phyloP scores from a whole-genome alignment of 2,888 invertebrate genomes.

The Tenthredo amoena region DNA sequence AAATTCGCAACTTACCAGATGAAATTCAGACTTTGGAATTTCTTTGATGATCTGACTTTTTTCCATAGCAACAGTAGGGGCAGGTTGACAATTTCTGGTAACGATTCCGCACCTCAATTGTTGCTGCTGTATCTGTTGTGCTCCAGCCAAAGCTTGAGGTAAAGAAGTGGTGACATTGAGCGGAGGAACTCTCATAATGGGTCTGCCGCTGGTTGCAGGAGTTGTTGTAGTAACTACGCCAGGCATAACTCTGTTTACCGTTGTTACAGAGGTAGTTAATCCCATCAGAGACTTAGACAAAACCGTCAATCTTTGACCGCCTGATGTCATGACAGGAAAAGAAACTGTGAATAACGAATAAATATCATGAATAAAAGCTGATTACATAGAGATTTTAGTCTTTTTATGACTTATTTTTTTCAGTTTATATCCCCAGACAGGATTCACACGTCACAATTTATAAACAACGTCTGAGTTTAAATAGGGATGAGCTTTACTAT shows the following conservation, averaged over 20 bases:
- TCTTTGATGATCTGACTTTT: slow-evolving; percentile 66
- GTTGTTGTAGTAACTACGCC: slow-evolving; percentile 70
- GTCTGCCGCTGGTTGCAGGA: slow-evolving; percentile 68
- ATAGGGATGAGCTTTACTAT: slow-evolving; percentile 59
- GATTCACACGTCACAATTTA: slow-evolving; percentile 58
- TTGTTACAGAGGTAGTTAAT: slow-evolving; percentile 72
- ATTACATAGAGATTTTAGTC: not conserved
- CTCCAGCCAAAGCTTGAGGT: slow-evolving; percentile 62
- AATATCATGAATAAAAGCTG: not conserved
- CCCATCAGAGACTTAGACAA: slow-evolving; percentile 80
- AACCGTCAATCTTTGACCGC: slow-evolving; percentile 82
- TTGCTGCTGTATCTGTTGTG: slow-evolving; percentile 64
- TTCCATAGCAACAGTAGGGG: slow-evolving; percentile 54
- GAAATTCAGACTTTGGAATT: slow-evolving; percentile 74
- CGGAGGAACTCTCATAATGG: slow-evolving; percentile 77
- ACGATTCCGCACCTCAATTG: slow-evolving; percentile 68
- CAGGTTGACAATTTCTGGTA: slow-evolving; percentile 68
- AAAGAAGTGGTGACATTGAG: slow-evolving; percentile 71
- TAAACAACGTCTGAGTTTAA: slow-evolving; percentile 60
- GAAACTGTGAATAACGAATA: slow-evolving; percentile 64
- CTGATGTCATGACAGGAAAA: slow-evolving; percentile 78
- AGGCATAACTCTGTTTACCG: slow-evolving; percentile 71
- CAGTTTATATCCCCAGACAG: slow-evolving; percentile 61
- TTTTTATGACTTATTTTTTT: not conserved
- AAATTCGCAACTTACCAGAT: slow-evolving; percentile 66